Evolutionary conservation across 2,888 invertebrate genomes (phyloP).

Genomic region (Monoplex corrugatus): DNA sequence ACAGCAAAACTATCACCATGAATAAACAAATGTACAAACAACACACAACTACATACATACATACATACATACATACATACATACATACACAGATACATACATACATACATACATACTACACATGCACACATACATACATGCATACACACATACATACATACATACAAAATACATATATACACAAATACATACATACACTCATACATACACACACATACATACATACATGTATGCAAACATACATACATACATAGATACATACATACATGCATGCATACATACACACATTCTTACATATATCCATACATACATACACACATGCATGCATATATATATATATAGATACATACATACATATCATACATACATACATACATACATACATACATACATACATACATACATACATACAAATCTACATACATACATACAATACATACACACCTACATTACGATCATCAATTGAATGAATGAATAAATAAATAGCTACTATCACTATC

Average conservation of each 20-base stretch:
- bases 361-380: no score
- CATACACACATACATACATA: constrained; percentile 27
- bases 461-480: no score
- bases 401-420: no score
- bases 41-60: not conserved
- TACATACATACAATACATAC: no score
- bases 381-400: no score
- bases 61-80: not conserved
- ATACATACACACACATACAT: constrained; percentile 23
- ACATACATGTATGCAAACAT: not conserved
- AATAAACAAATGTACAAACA: not conserved
- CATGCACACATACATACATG: constrained; percentile 2
- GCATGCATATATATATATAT: no score
- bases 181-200: constrained; percentile 11
- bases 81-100: constrained; percentile 9
- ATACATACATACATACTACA: not conserved
- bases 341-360: no score
- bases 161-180: not conserved
- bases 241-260: constrained; percentile 8
- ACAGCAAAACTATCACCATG: no score
- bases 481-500: no score
- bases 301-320: no score
- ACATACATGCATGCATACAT: not conserved
- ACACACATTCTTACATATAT: not conserved
- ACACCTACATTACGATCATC: no score